Evolutionary conservation across 2,888 invertebrate genomes (phyloP).

Genomic region (Athripsodes cinereus): DNA sequence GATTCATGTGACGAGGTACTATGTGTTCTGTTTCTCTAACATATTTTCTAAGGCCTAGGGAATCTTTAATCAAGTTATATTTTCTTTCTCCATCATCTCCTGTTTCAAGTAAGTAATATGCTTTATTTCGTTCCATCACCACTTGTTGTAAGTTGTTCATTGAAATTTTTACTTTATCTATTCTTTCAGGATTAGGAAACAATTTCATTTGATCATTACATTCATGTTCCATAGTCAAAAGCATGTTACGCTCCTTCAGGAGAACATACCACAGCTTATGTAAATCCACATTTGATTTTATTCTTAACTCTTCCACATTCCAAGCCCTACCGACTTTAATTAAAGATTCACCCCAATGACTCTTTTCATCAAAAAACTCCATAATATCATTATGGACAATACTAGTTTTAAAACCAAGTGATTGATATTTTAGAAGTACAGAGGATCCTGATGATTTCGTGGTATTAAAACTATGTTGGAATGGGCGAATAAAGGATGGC

Average conservation of each 20-base stretch:
- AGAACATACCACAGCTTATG: conserved; percentile 93
- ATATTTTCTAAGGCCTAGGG: conserved; percentile 55
- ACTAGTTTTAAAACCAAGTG: conserved; percentile 34
- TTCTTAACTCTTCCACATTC: conserved; percentile 82
- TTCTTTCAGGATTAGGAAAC: conserved; percentile 88
- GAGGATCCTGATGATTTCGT: too few relatives aligned
- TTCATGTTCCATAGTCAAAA: conserved; percentile 91
- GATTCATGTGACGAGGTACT: conserved; percentile 63
- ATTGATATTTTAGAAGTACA: too few relatives aligned
- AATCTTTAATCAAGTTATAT: conserved; percentile 49
- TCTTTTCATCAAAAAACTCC: conserved; percentile 85
- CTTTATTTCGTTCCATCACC: conserved; percentile 85
- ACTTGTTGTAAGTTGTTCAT: conserved; percentile 92
- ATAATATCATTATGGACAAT: conserved; percentile 51
- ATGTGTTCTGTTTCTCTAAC: conserved; percentile 56
- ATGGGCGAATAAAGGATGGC: too few relatives aligned
- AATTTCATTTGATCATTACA: conserved; percentile 57
- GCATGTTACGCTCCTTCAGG: conserved; percentile 95
- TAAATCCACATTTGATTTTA: conserved; percentile 91
- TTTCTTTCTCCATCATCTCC: conserved; percentile 79
- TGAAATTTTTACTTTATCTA: conserved; percentile 90
- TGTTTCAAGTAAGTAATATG: conserved; percentile 84
- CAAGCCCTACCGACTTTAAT: conserved; percentile 82
- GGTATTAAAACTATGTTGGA: too few relatives aligned
- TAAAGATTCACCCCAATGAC: conserved; percentile 73